These are phyloP conservation scores for Ancistrus triradiatus DNA, from an alignment of 2,113 vertebrate genomes.

Conservation along the genomic window DNA sequence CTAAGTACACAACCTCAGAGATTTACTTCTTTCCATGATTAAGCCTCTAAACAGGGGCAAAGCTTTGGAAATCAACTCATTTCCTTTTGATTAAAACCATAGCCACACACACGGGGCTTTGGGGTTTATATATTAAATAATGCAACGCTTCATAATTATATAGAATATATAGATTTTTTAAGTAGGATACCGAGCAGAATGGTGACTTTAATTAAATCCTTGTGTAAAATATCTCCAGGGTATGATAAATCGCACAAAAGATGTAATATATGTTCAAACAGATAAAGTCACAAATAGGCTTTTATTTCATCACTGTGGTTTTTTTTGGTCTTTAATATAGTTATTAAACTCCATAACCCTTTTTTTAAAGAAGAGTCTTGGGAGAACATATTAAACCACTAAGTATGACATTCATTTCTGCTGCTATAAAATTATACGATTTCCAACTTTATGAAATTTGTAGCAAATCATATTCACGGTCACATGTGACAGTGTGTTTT, in stretches of 20 bases:
- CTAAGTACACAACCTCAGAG: slow-evolving; percentile 57
- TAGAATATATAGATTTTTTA: slow-evolving; percentile 79
- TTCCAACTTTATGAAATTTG: too few species aligned
- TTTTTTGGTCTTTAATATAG: slow-evolving; percentile 60
- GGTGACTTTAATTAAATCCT: slow-evolving; percentile 75
- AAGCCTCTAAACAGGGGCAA: slow-evolving; percentile 69
- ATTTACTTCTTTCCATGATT: slow-evolving; percentile 65
- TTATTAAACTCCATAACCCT: slow-evolving; percentile 62
- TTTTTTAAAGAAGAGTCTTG: slow-evolving; percentile 62
- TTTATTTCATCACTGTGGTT: slow-evolving; percentile 58
- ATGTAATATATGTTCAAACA: slow-evolving; percentile 75
- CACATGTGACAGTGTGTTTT: background rate
- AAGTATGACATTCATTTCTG: slow-evolving; percentile 51
- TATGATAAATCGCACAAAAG: slow-evolving; percentile 72
- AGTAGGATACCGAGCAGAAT: slow-evolving; percentile 73
- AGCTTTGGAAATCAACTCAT: slow-evolving; percentile 67
- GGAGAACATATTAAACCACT: slow-evolving; percentile 58
- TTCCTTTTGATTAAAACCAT: slow-evolving; percentile 76
- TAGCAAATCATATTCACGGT: background rate
- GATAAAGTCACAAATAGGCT: slow-evolving; percentile 76
- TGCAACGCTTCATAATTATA: slow-evolving; percentile 80
- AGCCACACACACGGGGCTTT: slow-evolving; percentile 70
- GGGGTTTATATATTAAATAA: slow-evolving; percentile 79
- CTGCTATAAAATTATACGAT: too few species aligned
- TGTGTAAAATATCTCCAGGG: slow-evolving; percentile 76